Evolutionary conservation across 2,888 invertebrate species (phyloP), one percentile per base, ranked within the genome.

Genomic region (Eretmocerus hayati): DNA sequence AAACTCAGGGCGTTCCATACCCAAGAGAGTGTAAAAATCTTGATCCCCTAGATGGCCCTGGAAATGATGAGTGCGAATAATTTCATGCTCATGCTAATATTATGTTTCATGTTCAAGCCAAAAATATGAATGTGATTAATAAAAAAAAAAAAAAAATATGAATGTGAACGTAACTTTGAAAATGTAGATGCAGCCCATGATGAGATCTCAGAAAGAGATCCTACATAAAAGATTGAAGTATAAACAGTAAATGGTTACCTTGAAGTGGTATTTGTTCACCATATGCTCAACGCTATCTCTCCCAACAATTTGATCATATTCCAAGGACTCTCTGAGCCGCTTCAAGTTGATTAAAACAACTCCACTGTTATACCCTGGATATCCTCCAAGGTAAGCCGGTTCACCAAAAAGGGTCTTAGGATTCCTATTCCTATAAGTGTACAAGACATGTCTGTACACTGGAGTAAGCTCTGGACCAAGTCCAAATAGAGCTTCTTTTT

Each of bases 281-380:
- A 83, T 72, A 46, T 72, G 69, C 40, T 74, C 69, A 1, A 84
- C 77, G 57, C 73, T 75, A 15, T 74, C 66, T 44, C 75, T 74
- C 22, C 72, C 74, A 16, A 83, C 70, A 40, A 83, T 73, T 38
- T 75, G 71, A 53, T 77, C 72, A 61, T 84, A 87, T 15, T 77
- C 65, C 22, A 70, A 62, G 1, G 85, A 86, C 43, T 75, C 69
- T 53, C 87, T 72, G 69, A 87, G 79, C 57, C 77, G 77, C 42
- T 81, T 76, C 31, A 90, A 73, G 63, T 85, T 75, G 40, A 90
- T 73, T 35, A 90, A 72, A 30, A 90, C 76, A 2, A 90, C 84
- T 5, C 89, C 90, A 57, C 86, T 87, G 71, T 90, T 90, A 59
- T 85, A 83, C 2, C 90, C 89, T n/a, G 85, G 83, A 61, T 79